Evolutionary conservation across 2,113 vertebrate genomes (phyloP).

Genomic region (Opisthocomus hoazin): DNA sequence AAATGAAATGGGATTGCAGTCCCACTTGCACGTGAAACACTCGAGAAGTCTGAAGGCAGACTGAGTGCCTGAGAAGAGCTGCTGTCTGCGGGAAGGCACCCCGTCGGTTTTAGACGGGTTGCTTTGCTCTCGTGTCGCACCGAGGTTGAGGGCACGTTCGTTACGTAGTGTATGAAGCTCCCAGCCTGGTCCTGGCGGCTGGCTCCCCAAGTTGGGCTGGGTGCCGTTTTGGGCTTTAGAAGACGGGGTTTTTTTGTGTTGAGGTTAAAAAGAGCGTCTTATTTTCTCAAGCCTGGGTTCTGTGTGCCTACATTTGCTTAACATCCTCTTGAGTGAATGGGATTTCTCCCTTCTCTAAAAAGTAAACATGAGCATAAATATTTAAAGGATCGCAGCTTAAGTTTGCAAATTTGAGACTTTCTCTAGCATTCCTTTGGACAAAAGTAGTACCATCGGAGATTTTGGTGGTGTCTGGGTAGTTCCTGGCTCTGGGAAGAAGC

Average conservation of each 20-base stretch:
- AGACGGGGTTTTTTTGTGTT: background rate
- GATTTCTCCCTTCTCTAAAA: background rate
- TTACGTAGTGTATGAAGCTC: background rate
- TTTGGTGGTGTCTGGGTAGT: background rate
- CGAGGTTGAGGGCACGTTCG: fast-evolving
- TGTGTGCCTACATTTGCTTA: background rate
- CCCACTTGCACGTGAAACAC: background rate
- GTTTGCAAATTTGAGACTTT: conserved; percentile 4
- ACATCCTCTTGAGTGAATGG: background rate
- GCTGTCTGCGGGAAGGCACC: background rate
- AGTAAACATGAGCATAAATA: conserved; percentile 29
- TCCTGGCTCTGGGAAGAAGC: background rate
- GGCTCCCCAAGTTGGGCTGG: background rate
- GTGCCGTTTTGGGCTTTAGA: background rate
- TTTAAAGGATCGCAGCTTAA: background rate
- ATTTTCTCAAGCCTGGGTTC: background rate
- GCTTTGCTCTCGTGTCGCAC: background rate
- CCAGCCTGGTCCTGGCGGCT: background rate
- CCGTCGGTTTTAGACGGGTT: fast-evolving
- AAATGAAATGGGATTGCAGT: background rate
- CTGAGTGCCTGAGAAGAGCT: background rate
- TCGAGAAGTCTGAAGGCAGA: background rate
- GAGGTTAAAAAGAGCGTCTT: background rate
- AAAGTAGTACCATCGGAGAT: background rate
- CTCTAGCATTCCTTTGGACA: conserved; percentile 10